Evolutionary conservation across 2,113 vertebrate genomes (phyloP).

Genomic region (Eulacestoma nigropectus): DNA sequence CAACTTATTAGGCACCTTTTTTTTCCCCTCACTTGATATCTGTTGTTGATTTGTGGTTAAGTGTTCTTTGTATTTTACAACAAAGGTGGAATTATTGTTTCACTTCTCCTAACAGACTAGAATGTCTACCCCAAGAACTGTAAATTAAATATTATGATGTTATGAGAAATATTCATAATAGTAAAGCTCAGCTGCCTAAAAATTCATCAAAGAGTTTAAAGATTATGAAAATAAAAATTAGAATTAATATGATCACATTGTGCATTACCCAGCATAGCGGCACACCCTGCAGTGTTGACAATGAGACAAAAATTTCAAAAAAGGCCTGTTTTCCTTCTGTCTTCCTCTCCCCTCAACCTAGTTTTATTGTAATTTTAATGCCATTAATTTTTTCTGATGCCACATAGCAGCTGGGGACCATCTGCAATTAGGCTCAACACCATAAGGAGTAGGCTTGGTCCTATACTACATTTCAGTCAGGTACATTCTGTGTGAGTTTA

Average conservation of each 20-base stretch:
- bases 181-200: background rate
- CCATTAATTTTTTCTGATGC: background rate
- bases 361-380: background rate
- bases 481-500: background rate
- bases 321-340: background rate
- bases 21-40: background rate
- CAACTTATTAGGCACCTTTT: background rate
- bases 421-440: background rate
- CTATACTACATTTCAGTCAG: background rate
- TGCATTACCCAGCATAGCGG: background rate
- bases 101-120: background rate
- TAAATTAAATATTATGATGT: background rate
- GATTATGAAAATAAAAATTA: background rate
- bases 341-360: background rate
- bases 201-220: background rate
- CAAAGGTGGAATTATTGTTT: background rate
- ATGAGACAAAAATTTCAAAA: background rate
- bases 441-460: background rate
- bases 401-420: background rate
- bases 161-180: background rate
- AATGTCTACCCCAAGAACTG: background rate
- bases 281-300: background rate
- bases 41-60: background rate
- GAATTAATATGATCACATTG: background rate
- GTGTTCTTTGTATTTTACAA: background rate